Conservation (phyloP, 1,140 invertebrate genomes). For the Pinna nobilis region DNA sequence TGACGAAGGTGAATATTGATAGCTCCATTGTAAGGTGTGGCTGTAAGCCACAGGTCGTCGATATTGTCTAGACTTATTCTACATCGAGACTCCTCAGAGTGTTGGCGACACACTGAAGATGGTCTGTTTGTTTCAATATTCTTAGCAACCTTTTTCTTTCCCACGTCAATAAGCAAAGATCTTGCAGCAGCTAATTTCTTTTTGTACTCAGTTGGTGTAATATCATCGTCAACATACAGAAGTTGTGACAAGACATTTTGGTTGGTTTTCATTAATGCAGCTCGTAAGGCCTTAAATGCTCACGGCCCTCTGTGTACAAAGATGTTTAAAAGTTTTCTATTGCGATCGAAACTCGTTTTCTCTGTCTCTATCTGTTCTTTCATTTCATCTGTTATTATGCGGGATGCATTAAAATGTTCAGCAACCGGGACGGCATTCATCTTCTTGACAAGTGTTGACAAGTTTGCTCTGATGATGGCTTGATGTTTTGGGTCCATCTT, state of each 20-base stretch:
- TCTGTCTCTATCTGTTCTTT: not conserved
- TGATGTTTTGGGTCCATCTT: too few species aligned
- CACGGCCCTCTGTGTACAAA: not conserved
- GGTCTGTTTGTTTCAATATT: not conserved
- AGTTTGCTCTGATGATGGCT: too few species aligned
- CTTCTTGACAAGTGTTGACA: constrained; percentile 1
- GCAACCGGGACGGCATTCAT: not conserved
- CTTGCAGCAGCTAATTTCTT: not conserved
- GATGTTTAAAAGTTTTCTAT: not conserved
- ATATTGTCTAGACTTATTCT: not conserved
- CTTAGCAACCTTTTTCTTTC: not conserved
- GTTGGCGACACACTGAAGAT: not conserved
- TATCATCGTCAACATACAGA: not conserved
- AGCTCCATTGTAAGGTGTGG: constrained; percentile 3
- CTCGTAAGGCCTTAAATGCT: not conserved
- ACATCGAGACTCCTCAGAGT: not conserved
- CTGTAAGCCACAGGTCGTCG: not conserved
- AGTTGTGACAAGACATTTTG: not conserved
- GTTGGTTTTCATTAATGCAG: not conserved
- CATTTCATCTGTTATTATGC: constrained; percentile 4
- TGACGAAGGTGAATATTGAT: constrained; percentile 29
- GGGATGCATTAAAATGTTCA: not conserved
- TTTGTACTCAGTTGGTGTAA: not conserved
- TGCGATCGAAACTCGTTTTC: constrained; percentile 2
- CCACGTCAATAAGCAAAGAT: not conserved